phyloP scores from a whole-genome alignment of 1,140 invertebrate genomes.

The Drosophila subpulchrella region DNA sequence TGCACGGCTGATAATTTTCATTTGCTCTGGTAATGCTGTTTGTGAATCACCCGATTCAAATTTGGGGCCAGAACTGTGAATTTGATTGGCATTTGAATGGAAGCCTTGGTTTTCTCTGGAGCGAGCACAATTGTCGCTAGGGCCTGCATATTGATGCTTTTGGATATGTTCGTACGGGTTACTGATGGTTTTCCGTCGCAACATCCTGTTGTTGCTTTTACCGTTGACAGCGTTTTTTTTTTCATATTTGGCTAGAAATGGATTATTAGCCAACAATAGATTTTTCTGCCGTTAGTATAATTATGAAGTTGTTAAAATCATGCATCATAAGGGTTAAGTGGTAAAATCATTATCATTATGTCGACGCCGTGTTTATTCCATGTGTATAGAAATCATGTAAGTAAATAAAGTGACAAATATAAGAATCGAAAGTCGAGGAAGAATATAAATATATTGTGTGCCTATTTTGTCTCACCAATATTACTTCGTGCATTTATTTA shows the following conservation, averaged over 20 bases:
- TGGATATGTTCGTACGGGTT: constrained; percentile 77
- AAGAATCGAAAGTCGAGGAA: background rate
- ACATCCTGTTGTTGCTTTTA: constrained; percentile 54
- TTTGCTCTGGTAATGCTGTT: constrained; percentile 46
- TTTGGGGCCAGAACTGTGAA: constrained; percentile 43
- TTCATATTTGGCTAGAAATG: constrained; percentile 74
- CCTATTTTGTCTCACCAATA: too few species aligned
- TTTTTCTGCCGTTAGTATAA: constrained; percentile 62
- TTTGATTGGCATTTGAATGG: constrained; percentile 29
- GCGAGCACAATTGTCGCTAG: background rate
- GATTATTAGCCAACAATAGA: constrained; percentile 66
- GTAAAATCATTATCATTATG: background rate
- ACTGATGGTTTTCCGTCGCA: constrained; percentile 77
- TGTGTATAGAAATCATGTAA: constrained; percentile 35
- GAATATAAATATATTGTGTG: too few species aligned
- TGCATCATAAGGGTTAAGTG: constrained; percentile 14
- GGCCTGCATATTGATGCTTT: constrained; percentile 34
- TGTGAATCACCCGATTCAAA: constrained; percentile 47
- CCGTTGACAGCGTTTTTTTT: constrained; percentile 25
- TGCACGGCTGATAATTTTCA: constrained; percentile 39
- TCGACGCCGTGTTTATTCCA: constrained; percentile 17
- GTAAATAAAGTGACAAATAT: constrained; percentile 29
- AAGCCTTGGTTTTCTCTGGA: constrained; percentile 14
- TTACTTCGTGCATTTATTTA: too few species aligned
- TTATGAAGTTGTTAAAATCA: constrained; percentile 21